A percentile compares a stretch with the other conserved stretches of the same genome.
These are phyloP conservation scores for Oxyteleia sp. DNA, from an alignment of 2,888 invertebrate species.

Conservation along the genomic window DNA sequence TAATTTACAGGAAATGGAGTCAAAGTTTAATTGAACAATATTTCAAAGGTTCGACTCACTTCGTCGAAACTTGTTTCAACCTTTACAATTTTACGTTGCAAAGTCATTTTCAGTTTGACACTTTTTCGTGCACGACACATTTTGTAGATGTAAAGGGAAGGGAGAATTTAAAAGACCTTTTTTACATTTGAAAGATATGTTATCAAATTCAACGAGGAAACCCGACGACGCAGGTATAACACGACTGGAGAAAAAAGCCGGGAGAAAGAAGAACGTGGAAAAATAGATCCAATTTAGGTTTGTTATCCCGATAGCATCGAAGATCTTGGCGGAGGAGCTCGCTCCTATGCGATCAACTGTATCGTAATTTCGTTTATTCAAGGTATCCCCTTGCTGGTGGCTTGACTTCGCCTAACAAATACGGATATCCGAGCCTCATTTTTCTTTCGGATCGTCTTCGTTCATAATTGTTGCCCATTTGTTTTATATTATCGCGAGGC, in stretches of 20 bases:
- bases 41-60: slow-evolving; percentile 1
- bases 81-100: background rate
- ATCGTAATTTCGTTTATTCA: slow-evolving; percentile 27
- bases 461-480: background rate
- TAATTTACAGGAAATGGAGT: slow-evolving; percentile 50
- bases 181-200: slow-evolving; percentile 29
- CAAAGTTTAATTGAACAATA: slow-evolving; percentile 19
- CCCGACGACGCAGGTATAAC: slow-evolving; percentile 11
- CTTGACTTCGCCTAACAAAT: slow-evolving; percentile 10
- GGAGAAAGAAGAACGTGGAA: slow-evolving; percentile 6
- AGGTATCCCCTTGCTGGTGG: slow-evolving; percentile 1
- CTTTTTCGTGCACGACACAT: slow-evolving; percentile 14
- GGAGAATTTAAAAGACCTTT: background rate
- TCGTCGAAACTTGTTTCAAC: background rate
- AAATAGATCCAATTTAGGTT: slow-evolving; percentile 49
- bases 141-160: slow-evolving; percentile 16
- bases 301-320: slow-evolving; percentile 46
- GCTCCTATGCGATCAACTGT: slow-evolving; percentile 24
- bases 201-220: slow-evolving; percentile 23
- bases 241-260: background rate
- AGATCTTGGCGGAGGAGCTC: slow-evolving; percentile 13
- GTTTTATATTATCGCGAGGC: background rate
- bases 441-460: background rate
- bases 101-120: background rate
- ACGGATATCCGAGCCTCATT: background rate